Conservation (phyloP, 30 jellyfish, hydroid and myxozoan species). For the Pseudorhiza aurosa region DNA sequence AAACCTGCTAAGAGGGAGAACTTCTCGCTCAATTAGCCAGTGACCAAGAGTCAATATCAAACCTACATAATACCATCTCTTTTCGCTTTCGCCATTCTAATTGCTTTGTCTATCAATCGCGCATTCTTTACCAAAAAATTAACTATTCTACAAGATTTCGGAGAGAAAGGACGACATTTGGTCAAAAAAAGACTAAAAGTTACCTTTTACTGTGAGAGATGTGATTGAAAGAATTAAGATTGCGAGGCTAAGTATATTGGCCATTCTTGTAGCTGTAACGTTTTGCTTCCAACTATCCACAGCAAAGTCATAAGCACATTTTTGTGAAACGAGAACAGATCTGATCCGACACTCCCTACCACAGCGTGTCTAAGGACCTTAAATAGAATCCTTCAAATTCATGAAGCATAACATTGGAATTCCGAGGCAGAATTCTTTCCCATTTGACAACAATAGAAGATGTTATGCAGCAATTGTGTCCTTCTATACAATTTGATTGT, state of each 20-base stretch:
- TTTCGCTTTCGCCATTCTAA: too few relatives aligned
- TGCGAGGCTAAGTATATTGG: background rate
- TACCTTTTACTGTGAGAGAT: background rate
- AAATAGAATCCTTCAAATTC: background rate
- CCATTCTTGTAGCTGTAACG: background rate
- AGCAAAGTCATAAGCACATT: too few relatives aligned
- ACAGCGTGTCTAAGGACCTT: background rate
- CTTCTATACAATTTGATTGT: background rate
- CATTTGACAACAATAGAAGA: background rate
- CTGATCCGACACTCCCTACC: too few relatives aligned
- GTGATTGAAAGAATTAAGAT: background rate
- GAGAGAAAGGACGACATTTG: too few relatives aligned
- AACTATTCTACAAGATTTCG: background rate
- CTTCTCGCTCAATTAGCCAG: too few relatives aligned
- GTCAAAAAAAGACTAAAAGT: too few relatives aligned
- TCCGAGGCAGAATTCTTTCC: background rate
- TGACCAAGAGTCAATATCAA: too few relatives aligned
- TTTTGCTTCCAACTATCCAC: too few relatives aligned
- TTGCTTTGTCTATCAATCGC: background rate
- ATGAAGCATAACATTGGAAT: constrained; percentile 1
- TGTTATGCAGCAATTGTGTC: background rate
- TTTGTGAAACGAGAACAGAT: too few relatives aligned
- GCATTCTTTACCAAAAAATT: background rate
- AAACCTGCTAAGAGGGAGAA: too few relatives aligned
- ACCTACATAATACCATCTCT: too few relatives aligned